Evolutionary conservation across 2,113 vertebrate genomes (phyloP).

Genomic region (Psilopogon haemacephalus): DNA sequence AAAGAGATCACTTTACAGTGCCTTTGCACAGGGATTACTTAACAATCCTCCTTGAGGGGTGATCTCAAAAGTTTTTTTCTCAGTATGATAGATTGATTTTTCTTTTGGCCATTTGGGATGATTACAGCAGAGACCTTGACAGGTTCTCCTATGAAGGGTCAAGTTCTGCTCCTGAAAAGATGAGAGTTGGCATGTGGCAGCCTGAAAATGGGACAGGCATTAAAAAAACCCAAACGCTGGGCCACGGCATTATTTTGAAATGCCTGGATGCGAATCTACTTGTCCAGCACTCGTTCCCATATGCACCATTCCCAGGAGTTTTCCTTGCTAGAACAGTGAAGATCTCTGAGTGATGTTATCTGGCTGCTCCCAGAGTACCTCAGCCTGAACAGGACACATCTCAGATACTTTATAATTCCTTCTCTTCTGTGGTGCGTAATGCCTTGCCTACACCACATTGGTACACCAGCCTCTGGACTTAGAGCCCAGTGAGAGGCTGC

Average conservation of each 20-base stretch:
- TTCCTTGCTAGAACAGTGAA: conserved; percentile 2
- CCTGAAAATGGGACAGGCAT: conserved; percentile 10
- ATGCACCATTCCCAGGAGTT: background rate
- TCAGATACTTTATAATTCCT: background rate
- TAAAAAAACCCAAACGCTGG: conserved; percentile 39
- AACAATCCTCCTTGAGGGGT: conserved; percentile 66
- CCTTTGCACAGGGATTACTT: conserved; percentile 71
- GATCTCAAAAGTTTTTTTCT: conserved; percentile 68
- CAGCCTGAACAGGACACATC: background rate
- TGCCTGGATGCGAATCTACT: background rate
- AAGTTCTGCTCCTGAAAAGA: conserved; percentile 36
- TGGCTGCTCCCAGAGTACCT: background rate
- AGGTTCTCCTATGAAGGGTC: conserved; percentile 50
- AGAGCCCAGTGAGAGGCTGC: rapidly evolving
- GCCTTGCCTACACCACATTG: background rate
- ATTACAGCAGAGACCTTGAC: conserved; percentile 47
- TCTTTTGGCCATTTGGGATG: conserved; percentile 41
- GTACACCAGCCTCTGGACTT: background rate
- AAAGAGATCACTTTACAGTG: conserved; percentile 74
- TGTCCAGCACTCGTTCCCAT: background rate
- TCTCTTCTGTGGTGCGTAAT: background rate
- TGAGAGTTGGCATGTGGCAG: conserved; percentile 49
- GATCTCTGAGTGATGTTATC: background rate
- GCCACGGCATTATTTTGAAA: conserved; percentile 32
- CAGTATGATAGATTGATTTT: conserved; percentile 61